Evolutionary conservation across 2,888 invertebrate species (phyloP).

Genomic region (Rotaria socialis): DNA sequence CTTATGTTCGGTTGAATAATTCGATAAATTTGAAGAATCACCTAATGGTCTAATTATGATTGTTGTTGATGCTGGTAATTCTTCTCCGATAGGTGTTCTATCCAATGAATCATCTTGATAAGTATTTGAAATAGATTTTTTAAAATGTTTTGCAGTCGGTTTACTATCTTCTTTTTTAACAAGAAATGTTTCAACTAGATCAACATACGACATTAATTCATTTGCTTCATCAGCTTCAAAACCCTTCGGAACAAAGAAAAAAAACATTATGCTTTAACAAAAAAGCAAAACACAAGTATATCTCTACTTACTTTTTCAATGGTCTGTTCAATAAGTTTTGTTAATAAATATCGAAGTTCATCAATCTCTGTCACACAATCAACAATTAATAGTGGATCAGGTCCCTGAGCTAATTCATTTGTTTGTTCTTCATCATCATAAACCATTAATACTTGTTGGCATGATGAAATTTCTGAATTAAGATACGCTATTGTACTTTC

Average conservation of each 20-base stretch:
- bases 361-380: slow-evolving; percentile 34
- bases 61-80: not conserved
- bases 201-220: slow-evolving; percentile 10
- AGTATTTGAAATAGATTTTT: not conserved
- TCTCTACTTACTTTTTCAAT: not conserved
- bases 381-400: slow-evolving; percentile 31
- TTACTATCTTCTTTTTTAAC: not conserved
- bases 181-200: not conserved
- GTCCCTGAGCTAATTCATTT: slow-evolving; percentile 5
- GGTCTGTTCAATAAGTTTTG: slow-evolving; percentile 27
- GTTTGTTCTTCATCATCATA: slow-evolving; percentile 18
- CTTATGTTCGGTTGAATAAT: not conserved
- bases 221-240: slow-evolving; percentile 32
- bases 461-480: slow-evolving; percentile 8
- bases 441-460: slow-evolving; percentile 25
- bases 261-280: not conserved
- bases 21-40: not conserved
- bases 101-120: not conserved
- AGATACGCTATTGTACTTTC: slow-evolving; percentile 19
- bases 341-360: slow-evolving; percentile 36
- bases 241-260: not conserved
- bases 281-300: not conserved
- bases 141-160: not conserved
- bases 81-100: not conserved
- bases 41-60: not conserved